Evolutionary conservation across 2,888 invertebrate species (phyloP), one percentile per base, ranked within the genome.

Genomic region (Siphlonurus alternatus): DNA sequence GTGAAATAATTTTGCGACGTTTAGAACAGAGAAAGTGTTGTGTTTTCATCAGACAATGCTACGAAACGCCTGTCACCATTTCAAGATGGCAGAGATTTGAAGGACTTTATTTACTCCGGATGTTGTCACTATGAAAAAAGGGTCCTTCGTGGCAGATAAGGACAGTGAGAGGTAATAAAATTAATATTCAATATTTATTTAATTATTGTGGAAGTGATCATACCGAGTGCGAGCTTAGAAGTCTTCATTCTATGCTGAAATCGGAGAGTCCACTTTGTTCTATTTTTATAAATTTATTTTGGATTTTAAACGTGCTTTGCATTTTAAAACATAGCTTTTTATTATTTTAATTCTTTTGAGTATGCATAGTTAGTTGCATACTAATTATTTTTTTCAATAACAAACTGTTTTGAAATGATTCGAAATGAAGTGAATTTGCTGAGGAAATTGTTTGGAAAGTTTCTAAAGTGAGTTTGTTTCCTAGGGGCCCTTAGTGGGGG

Each of bases 41-140:
- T 65, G 66, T 66, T 65, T 65, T 61, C 62, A 61, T 61, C 61
- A 62, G 63, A 63, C 64, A 66, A 59, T 65, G 65, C 62, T 65
- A 64, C 64, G 64, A 67, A 64, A 65, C 66, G 64, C 63, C 64
- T 64, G 66, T 65, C 66, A 65, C 62, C 63, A 63, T 66, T 80
- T 79, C 84, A 84, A 84, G 82, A 85, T 85, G 84, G 84, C 84
- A 83, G 84, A 81, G 80, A 81, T 81, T 82, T 84, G 82, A 83
- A 80, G 80, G 81, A 80, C 79, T 82, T 82, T 82, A 82, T 76
- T 77, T 79, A 82, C 82, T 80, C 76, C 80, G 80, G 80, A 78
- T 81, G 79, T 68, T 67, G 66, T 79, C 83, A 84, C 80, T 80
- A 84, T 84, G 84, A 81, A 80, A 83, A 80, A 82, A 79, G 81